Base-by-base conservation (phyloP, 1,140 invertebrate species). In the Halesus radiatus region DNA sequence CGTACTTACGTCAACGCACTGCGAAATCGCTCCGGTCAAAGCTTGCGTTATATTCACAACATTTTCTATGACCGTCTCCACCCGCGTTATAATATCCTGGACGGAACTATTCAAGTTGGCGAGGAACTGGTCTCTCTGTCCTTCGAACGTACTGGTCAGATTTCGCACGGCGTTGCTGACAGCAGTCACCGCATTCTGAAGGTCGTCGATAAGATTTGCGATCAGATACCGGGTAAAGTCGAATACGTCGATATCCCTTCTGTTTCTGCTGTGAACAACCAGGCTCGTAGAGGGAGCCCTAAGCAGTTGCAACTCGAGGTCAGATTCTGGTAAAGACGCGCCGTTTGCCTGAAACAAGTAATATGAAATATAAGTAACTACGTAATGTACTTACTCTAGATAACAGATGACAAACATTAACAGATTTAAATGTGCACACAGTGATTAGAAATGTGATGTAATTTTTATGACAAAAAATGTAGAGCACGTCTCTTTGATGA, bases 1-100 rank as follows among this genome's bases (percentile, higher is more conserved):
- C 7, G 32, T 37, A 85, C 84, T 86, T 85, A 88, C 88, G 23
- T 86, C 84, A 54, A 87, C 77, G 79, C 88, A 88, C 29, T 76
- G 83, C 23, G 70, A 77, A 3, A 87, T 83, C 7, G 78, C 83
- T 6, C 68, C 64, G 16, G 82, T 82, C 13, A 85, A 82, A 13
- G 84, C 83, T 3, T 80, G 79, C 3, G 87, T 83, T 56, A 73
- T 85, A 5, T 86, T 84, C 16, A 74, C 62, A 3, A 86, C 45
- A 50, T 76, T 85, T 8, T 85, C 81, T 2, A 88, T 82, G 15
- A 84, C 84, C 18, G 81, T 53, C 8, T 76, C 58, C 1, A 88
- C 82, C 7, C 84, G 79, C 5, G 84, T 77, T 15, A 74, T 83
- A 7, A 88, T 29, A 26, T 80, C 85, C 22, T 84, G 54, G n/a